phyloP scores from a whole-genome alignment of 2,888 invertebrate genomes.

The Xestobium rufovillosum region DNA sequence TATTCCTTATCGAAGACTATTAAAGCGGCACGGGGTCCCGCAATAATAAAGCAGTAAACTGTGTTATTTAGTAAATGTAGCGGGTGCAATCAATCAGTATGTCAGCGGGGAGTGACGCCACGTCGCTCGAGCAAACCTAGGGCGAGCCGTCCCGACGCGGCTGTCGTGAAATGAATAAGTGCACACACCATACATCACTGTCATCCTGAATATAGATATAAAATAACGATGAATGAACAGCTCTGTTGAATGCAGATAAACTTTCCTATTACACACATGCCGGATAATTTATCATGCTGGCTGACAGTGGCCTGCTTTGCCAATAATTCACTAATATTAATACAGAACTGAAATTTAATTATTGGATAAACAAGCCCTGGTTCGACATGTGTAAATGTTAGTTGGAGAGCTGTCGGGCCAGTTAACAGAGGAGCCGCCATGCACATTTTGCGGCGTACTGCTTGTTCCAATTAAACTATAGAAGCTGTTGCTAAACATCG shows the following conservation, averaged over 20 bases:
- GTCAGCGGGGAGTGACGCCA: conserved; percentile 40
- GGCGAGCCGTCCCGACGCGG: conserved; percentile 36
- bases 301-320: conserved; percentile 26
- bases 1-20: no score
- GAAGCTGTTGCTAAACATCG: no score
- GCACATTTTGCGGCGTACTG: no score
- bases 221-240: conserved; percentile 45
- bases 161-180: conserved; percentile 43
- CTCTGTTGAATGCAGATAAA: conserved; percentile 45
- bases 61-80: conserved; percentile 42
- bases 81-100: conserved; percentile 42
- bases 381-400: no score
- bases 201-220: conserved; percentile 45
- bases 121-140: conserved; percentile 31
- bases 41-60: conserved; percentile 42
- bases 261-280: conserved; percentile 44
- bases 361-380: conserved; percentile 1
- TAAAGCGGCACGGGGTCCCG: no score
- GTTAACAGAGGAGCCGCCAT: no score
- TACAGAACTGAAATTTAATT: background rate
- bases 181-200: conserved; percentile 45
- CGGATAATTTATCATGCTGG: conserved; percentile 41
- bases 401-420: no score
- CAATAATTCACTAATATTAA: conserved; percentile 25
- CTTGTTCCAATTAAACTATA: no score